Base-by-base conservation (phyloP, 2,888 invertebrate genomes). In the Geophilus truncorum region DNA sequence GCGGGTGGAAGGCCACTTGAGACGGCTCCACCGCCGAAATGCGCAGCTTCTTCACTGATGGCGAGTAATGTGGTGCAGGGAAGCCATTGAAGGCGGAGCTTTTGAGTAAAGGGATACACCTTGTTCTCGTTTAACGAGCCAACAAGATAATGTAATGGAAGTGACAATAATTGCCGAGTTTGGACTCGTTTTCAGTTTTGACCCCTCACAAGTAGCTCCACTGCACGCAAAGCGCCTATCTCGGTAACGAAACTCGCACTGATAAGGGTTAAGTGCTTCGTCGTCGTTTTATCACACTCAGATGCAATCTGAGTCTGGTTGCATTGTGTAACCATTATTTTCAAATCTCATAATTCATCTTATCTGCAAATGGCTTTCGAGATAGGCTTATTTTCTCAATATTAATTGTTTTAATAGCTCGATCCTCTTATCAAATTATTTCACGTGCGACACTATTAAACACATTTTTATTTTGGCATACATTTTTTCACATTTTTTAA, bases 151-250 rank as follows among this genome's bases (percentile, higher is more conserved):
- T 70, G 70, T 70, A 70, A 70, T 70, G 70, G 70, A 70, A 23
- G 70, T 70, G 70, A 70, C 70, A 70, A 70, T 70, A 70, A 70
- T 70, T 70, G 70, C 70, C 70, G 70, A 70, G 70, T 70, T 70
- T 70, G 70, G 23, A 12, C 70, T n/a, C 70, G 70, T 70, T 70
- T 70, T 70, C 70, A 70, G 70, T 70, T 70, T 70, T 70, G 70
- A 70, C 70, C 70, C 70, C 51, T n/a, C 15, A 70, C 70, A 70
- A 70, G 15, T 70, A 12, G 45, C 45, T 12, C 3, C 32, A 32
- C 32, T 51, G 18, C 28, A 2, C 70, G 28, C 70, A 25, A n/a
- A n/a, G n/a, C 45, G 70, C 70, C n/a, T 70, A 70, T 70, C 70
- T 70, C 70, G 70, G 70, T 70, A 70, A 70, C 70, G 70, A 70